Base-by-base conservation (phyloP, 2,888 invertebrate species). In the Nephrocerus scutellatus region DNA sequence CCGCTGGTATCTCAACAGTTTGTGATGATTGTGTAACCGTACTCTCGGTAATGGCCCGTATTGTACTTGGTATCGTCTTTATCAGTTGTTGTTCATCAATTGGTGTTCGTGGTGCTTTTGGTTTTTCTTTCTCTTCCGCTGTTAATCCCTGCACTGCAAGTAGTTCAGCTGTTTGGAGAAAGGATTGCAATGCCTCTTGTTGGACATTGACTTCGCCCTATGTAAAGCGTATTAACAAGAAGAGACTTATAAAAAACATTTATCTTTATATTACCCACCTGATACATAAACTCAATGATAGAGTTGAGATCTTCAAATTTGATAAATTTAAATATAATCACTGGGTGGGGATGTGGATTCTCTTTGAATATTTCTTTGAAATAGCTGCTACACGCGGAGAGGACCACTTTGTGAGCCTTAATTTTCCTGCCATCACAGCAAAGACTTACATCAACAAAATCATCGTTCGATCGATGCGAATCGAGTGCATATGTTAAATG, bases 401-500 rank as follows among this genome's bases (percentile, higher is more conserved):
- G 71, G 35, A 89, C 74, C 73, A 88, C 81, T 73, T 84, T 86
- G 60, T 89, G 89, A 24, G 88, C 88, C 57, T 80, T 80, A 49
- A 89, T 82, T 69, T 82, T 80, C 43, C 82, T 79, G 46, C 88
- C 88, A 64, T 88, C 88, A 60, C 86, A 87, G 63, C 84, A 84
- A 47, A 89, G 70, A 43, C 87, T 89, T 36, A 88, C 88, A 72
- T 89, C 89, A 36, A 86, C 85, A 47, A 88, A 76, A 70, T 76
- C 80, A 66, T 77, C 77, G 55, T 76, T 75, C 50, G 74, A 72
- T 39, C 77, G 74, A 48, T 88, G 72, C 48, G 79, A 75, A 65
- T 84, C 84, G 59, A 89, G 82, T 29, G 85, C 84, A 65, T 80
- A 81, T 48, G 82, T 84, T 57, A 89, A 80, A 66, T 83, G 82